phyloP scores from a whole-genome alignment of 2,797 vertebrate species.

The Hirundo rustica region DNA sequence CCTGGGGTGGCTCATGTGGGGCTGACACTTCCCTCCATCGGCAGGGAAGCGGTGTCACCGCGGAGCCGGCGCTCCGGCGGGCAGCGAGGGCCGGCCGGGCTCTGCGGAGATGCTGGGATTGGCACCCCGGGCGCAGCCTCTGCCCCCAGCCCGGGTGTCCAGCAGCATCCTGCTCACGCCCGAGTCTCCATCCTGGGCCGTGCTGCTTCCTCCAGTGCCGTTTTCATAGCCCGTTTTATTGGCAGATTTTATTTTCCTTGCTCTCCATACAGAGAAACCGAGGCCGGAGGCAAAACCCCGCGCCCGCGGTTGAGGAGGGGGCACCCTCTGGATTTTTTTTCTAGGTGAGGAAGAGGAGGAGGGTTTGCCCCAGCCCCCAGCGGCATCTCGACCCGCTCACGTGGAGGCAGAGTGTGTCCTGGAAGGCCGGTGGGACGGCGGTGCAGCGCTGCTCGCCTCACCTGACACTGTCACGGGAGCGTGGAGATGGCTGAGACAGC shows the following conservation, averaged over 20 bases:
- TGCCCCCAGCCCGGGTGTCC: not conserved
- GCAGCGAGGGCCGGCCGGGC: not conserved
- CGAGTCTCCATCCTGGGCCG: not conserved
- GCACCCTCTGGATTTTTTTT: accelerated
- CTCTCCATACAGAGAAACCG: not conserved
- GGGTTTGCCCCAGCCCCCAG: not conserved
- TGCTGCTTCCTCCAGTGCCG: not conserved
- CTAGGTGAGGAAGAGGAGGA: not conserved
- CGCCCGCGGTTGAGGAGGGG: not conserved
- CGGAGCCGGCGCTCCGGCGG: accelerated
- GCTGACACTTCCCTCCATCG: accelerated
- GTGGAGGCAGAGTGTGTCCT: accelerated
- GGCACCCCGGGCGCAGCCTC: not conserved
- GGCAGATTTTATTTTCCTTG: not conserved
- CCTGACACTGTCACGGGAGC: not conserved
- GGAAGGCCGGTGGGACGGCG: accelerated
- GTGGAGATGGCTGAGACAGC: not conserved
- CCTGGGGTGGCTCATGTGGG: not conserved
- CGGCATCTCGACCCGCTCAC: accelerated
- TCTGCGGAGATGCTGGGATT: accelerated
- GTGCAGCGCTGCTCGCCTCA: not conserved
- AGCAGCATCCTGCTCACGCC: accelerated
- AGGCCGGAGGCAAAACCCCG: not conserved
- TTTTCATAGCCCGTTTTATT: not conserved
- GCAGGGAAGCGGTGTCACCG: not conserved